Evolutionary conservation across 1,140 invertebrate species (phyloP).

Genomic region (Drosophila rhopaloa): DNA sequence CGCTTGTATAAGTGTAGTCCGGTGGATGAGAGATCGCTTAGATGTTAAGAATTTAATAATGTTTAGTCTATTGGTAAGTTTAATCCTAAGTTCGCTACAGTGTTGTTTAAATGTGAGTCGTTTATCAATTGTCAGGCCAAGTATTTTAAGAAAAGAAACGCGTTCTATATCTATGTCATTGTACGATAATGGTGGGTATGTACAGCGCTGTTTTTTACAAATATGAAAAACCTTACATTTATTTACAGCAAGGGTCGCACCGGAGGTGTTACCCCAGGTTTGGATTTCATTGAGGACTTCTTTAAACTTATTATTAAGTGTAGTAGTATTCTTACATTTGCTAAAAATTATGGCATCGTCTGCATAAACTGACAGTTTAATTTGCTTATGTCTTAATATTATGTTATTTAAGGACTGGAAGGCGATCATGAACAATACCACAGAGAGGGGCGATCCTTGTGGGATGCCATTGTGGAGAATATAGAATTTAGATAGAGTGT

Average conservation of each 20-base stretch:
- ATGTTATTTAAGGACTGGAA: too few species aligned
- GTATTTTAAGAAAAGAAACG: background rate
- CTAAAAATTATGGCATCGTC: too few species aligned
- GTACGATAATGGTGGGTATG: background rate
- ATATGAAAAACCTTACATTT: conserved; percentile 1
- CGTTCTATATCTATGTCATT: conserved; percentile 7
- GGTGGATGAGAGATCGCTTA: background rate
- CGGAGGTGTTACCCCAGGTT: conserved; percentile 9
- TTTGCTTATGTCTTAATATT: too few species aligned
- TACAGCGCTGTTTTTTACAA: background rate
- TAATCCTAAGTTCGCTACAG: conserved; percentile 15
- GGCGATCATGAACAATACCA: too few species aligned
- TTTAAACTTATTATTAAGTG: too few species aligned
- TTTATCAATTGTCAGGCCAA: conserved; percentile 7
- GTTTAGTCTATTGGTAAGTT: conserved; percentile 18
- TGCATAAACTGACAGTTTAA: too few species aligned
- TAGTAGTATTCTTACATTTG: too few species aligned
- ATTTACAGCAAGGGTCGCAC: conserved; percentile 7
- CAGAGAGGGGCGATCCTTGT: too few species aligned
- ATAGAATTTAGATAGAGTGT: conserved; percentile 16
- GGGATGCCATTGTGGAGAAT: background rate
- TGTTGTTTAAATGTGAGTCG: conserved; percentile 29
- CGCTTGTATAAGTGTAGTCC: too few species aligned
- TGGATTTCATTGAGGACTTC: conserved; percentile 6
- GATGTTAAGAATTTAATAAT: conserved; percentile 27